phyloP scores from a whole-genome alignment of 2,888 invertebrate species.

The Nineta flava region DNA sequence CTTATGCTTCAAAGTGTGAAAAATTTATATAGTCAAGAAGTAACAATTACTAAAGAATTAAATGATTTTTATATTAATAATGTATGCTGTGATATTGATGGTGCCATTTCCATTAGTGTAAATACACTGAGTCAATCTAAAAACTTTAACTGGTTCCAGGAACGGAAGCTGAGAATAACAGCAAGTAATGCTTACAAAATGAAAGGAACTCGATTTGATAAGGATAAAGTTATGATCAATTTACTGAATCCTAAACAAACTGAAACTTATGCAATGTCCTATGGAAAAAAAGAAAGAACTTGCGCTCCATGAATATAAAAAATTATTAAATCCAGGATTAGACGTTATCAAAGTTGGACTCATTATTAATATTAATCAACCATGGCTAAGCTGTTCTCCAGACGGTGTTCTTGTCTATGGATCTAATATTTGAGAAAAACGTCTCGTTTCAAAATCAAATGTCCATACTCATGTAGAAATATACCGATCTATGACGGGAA shows the following conservation, averaged over 20 bases:
- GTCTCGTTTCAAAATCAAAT: slow-evolving; percentile 13
- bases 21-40: slow-evolving; percentile 6
- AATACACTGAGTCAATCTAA: slow-evolving; percentile 8
- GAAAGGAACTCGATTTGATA: slow-evolving; percentile 11
- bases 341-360: slow-evolving; percentile 13
- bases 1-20: slow-evolving; percentile 4
- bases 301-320: slow-evolving; percentile 11
- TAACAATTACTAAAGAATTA: slow-evolving; percentile 5
- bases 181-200: slow-evolving; percentile 12
- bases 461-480: slow-evolving; percentile 11
- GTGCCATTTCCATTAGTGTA: slow-evolving; percentile 1
- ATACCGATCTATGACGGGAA: slow-evolving; percentile 4
- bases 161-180: slow-evolving; percentile 9
- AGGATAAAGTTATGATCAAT: slow-evolving; percentile 10
- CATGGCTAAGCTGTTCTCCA: slow-evolving; percentile 13
- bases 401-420: slow-evolving; percentile 12
- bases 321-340: slow-evolving; percentile 7
- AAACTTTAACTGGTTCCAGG: slow-evolving; percentile 8
- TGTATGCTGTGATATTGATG: slow-evolving; percentile 9
- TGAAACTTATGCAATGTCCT: slow-evolving; percentile 10
- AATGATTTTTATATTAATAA: slow-evolving; percentile 9
- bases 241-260: slow-evolving; percentile 9
- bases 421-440: slow-evolving; percentile 12
- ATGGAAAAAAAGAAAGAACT: slow-evolving; percentile 12
- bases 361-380: slow-evolving; percentile 11